A percentile compares a stretch with the other conserved stretches of the same genome.
These are phyloP conservation scores for Catharus bicknelli DNA, from an alignment of 2,113 vertebrate genomes.

Conservation along the genomic window DNA sequence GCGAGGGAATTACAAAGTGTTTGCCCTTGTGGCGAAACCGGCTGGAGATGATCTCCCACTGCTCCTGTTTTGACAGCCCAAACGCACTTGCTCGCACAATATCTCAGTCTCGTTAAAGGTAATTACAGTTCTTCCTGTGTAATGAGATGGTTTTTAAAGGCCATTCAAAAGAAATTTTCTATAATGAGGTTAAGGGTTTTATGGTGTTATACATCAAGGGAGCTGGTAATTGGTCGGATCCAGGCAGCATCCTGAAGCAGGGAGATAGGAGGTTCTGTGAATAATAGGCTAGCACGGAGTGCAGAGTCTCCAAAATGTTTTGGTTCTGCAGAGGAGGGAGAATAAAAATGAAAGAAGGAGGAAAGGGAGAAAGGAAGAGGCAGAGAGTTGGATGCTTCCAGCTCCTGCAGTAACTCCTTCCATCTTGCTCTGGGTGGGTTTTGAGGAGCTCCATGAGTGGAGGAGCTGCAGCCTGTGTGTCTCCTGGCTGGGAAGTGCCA, in stretches of 20 bases:
- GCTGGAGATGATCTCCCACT: constrained; percentile 23
- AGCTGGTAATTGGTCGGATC: constrained; percentile 72
- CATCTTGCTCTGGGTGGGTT: background rate
- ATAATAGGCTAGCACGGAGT: constrained; percentile 12
- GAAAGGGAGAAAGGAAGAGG: background rate
- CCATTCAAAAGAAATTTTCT: constrained; percentile 80
- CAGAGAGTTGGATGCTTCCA: background rate
- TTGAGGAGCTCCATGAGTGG: background rate
- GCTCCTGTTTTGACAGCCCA: constrained; percentile 53
- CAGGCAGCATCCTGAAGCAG: constrained; percentile 59
- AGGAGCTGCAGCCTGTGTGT: background rate
- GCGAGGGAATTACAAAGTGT: background rate
- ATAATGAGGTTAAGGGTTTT: constrained; percentile 79
- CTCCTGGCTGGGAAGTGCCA: background rate
- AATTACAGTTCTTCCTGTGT: constrained; percentile 77
- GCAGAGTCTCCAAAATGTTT: constrained; percentile 29
- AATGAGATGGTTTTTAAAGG: constrained; percentile 81
- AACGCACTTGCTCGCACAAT: constrained; percentile 58
- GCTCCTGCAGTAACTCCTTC: background rate
- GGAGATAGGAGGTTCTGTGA: constrained; percentile 47
- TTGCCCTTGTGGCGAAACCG: constrained; percentile 13
- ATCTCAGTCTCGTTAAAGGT: constrained; percentile 71
- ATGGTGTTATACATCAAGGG: constrained; percentile 74
- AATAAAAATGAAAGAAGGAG: background rate
- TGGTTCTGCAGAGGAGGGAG: background rate